phyloP scores from a whole-genome alignment of 1,140 invertebrate genomes.

The Pogonognathellus flavescens region DNA sequence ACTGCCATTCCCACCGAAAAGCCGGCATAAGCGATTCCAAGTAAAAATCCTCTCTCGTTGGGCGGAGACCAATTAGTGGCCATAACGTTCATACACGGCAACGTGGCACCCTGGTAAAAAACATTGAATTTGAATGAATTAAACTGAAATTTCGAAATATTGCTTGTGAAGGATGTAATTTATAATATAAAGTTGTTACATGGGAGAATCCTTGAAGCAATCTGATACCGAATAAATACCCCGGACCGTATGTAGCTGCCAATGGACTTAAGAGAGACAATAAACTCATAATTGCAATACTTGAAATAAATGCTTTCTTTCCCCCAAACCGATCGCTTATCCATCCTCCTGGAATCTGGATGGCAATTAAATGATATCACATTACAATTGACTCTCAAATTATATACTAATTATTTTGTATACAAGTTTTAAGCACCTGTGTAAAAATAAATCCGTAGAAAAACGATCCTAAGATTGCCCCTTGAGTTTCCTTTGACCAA shows the following conservation, averaged over 20 bases:
- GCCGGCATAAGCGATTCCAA: conserved; percentile 71
- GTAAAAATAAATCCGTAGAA: conserved; percentile 71
- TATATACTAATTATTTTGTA: too few relatives aligned
- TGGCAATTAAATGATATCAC: neutral
- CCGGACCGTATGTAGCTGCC: conserved; percentile 69
- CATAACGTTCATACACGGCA: conserved; percentile 74
- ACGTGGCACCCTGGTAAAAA: conserved; percentile 71
- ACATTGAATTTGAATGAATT: neutral
- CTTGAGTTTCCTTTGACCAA: conserved; percentile 69
- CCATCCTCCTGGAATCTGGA: conserved; percentile 71
- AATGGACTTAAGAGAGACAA: conserved; percentile 71
- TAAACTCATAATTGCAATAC: conserved; percentile 69
- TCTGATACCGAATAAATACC: conserved; percentile 69
- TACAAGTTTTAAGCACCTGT: conserved; percentile 68
- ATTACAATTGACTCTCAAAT: neutral
- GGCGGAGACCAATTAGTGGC: conserved; percentile 13
- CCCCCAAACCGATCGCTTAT: conserved; percentile 70
- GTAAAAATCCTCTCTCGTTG: conserved; percentile 57
- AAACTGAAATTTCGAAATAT: neutral
- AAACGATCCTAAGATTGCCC: conserved; percentile 70
- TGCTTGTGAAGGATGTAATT: neutral
- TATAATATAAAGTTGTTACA: conserved; percentile 54
- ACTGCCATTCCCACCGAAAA: conserved; percentile 69
- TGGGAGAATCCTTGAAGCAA: conserved; percentile 70
- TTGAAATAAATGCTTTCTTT: conserved; percentile 68